Evolutionary conservation across 2,888 invertebrate genomes (phyloP).

Genomic region (Orchestes rusci): DNA sequence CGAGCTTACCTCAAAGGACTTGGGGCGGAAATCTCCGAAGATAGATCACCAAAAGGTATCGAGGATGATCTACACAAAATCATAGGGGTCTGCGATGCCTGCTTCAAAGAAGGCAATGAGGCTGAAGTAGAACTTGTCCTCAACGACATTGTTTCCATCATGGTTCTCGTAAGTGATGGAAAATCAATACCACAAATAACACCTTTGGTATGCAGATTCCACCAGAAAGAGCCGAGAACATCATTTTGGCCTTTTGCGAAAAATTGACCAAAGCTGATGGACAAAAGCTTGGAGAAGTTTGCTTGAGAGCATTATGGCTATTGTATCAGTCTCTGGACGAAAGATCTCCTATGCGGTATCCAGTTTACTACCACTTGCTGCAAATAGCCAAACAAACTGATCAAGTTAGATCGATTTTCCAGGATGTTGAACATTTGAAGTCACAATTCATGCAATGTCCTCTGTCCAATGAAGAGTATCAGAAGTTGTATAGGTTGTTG

Average conservation of each 20-base stretch:
- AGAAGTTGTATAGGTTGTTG: constrained; percentile 79
- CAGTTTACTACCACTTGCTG: constrained; percentile 87
- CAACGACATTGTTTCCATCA: constrained; percentile 93
- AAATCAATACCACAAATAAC: too few species aligned
- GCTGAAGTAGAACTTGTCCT: constrained; percentile 85
- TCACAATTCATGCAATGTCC: constrained; percentile 73
- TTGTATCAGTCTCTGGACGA: constrained; percentile 87
- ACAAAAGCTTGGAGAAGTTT: constrained; percentile 69
- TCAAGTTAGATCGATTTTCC: constrained; percentile 75
- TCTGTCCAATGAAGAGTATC: constrained; percentile 83
- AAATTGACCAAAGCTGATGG: constrained; percentile 83
- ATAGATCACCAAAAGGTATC: constrained; percentile 81
- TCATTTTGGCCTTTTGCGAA: constrained; percentile 86
- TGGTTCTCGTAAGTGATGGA: constrained; percentile 65
- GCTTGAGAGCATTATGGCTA: constrained; percentile 81
- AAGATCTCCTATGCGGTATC: constrained; percentile 77
- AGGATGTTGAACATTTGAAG: constrained; percentile 75
- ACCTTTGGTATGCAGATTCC: constrained; percentile 72
- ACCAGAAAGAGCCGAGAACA: constrained; percentile 77
- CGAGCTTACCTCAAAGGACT: constrained; percentile 83
- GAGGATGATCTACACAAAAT: constrained; percentile 93
- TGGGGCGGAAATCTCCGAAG: constrained; percentile 91
- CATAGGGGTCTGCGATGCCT: constrained; percentile 87
- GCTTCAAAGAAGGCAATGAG: constrained; percentile 83
- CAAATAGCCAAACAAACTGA: constrained; percentile 85